A percentile compares a stretch with the other conserved stretches of the same genome.
These are phyloP conservation scores for Epizoanthus illoricatus DNA, from an alignment of 92 coral and sea anemone genomes.

Conservation along the genomic window DNA sequence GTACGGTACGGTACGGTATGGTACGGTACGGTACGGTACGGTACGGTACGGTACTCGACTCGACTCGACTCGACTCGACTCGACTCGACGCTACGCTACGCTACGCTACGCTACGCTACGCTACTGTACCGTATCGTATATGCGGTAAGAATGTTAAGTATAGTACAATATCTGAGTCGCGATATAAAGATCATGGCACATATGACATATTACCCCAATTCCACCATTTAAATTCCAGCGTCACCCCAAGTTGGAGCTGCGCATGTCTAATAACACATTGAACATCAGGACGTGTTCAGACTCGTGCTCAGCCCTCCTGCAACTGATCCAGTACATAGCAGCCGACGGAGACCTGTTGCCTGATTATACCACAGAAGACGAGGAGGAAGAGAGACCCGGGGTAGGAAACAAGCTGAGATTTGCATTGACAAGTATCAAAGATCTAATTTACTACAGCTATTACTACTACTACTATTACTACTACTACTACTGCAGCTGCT, in stretches of 20 bases:
- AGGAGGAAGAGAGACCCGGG: constrained; percentile 39
- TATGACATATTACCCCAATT: not conserved
- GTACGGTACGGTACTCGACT: too few species aligned
- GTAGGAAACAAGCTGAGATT: not conserved
- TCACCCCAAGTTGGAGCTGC: constrained; percentile 85
- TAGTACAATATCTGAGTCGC: too few species aligned
- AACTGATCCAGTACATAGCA: constrained; percentile 89
- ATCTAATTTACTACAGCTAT: not conserved
- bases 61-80: too few species aligned
- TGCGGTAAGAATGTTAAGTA: too few species aligned
- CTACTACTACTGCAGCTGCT: not conserved
- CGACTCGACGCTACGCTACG: too few species aligned
- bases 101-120: too few species aligned
- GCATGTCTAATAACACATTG: constrained; percentile 91
- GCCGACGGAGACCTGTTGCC: constrained; percentile 95
- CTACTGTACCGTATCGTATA: too few species aligned
- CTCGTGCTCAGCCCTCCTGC: constrained; percentile 94
- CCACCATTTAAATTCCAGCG: constrained; percentile 47
- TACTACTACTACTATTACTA: constrained; percentile 18
- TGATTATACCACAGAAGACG: constrained; percentile 66
- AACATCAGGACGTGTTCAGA: constrained; percentile 94
- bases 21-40: too few species aligned
- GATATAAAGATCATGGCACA: not conserved
- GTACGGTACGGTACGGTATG: too few species aligned
- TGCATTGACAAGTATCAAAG: too few species aligned